Evolutionary conservation across 2,888 invertebrate genomes (phyloP), one percentile per base, ranked within the genome.

Genomic region (Trachelus iudaicus): DNA sequence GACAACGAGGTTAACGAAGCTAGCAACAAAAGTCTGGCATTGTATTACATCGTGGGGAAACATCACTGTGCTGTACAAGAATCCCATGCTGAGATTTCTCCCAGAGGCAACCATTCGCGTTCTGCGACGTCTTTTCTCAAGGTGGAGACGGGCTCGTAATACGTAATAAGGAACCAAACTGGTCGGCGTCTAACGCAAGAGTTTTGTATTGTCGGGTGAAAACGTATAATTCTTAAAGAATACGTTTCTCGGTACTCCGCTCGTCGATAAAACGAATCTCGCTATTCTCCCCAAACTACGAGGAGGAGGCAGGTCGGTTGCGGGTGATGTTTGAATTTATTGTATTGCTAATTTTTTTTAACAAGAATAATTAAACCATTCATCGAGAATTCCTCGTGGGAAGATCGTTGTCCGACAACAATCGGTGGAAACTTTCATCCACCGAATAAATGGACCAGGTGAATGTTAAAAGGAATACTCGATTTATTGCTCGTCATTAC

Each of bases 131-230:
- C 40, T 56, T 56, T 56, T 56, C 40, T 56, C 40, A 56, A 56
- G 71, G 74, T 75, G 23, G 76, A 69, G n/a, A 75, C 76, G 33
- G 74, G 75, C 34, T 34, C 73, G 34, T 75, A 75, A 56, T 37
- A 69, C n/a, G 75, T 76, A 15, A 71, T 30, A 31, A 77, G 88
- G 84, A 79, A 77, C 30, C 11, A 56, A 23, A 56, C 40, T 56
- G 23, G 40, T 56, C 6, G 40, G 0, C 40, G 15, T 56, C 23
- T 56, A 56, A 56, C 40, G 40, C 23, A 56, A 56, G 40, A 56
- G 40, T 56, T 56, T 56, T 56, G 40, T 56, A 56, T 56, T 56
- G 23, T 56, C 9, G 23, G 23, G 23, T 9, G 23, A 23, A 56
- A 56, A 56, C 6, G 40, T 23, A 56, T 56, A 56, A 56, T 56